These are phyloP conservation scores for Tetramorium bicarinatum DNA, from an alignment of 2,888 invertebrate genomes.

Conservation along the genomic window DNA sequence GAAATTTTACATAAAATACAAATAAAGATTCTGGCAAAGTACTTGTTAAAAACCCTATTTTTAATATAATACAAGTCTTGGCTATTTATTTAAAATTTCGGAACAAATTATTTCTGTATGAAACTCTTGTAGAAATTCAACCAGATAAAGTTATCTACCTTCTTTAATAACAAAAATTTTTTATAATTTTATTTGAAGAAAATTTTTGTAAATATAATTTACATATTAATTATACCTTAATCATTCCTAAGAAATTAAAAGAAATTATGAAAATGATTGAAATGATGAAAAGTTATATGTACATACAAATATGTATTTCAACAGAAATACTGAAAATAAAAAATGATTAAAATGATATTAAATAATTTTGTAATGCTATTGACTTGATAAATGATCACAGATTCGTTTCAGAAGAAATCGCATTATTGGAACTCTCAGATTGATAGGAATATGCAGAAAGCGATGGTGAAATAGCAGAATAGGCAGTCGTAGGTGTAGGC, in stretches of 20 bases:
- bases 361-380: not conserved
- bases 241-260: not conserved
- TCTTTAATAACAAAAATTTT: not conserved
- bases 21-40: no score
- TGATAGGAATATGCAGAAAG: conserved; percentile 12
- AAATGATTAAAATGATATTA: not conserved
- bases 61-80: not conserved
- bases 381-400: not conserved
- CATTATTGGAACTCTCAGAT: conserved; percentile 5
- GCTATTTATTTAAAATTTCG: not conserved
- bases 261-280: not conserved
- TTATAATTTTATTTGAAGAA: not conserved
- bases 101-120: not conserved
- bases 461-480: conserved; percentile 19
- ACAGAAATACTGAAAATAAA: not conserved
- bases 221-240: not conserved
- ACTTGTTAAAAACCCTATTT: not conserved
- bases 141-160: not conserved
- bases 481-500: not conserved
- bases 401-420: not conserved
- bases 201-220: conserved; percentile 2
- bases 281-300: not conserved
- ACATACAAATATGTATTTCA: not conserved
- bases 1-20: no score
- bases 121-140: not conserved